These are phyloP conservation scores for Mirza zaza DNA, from an alignment of 2,113 vertebrate species.

Conservation along the genomic window DNA sequence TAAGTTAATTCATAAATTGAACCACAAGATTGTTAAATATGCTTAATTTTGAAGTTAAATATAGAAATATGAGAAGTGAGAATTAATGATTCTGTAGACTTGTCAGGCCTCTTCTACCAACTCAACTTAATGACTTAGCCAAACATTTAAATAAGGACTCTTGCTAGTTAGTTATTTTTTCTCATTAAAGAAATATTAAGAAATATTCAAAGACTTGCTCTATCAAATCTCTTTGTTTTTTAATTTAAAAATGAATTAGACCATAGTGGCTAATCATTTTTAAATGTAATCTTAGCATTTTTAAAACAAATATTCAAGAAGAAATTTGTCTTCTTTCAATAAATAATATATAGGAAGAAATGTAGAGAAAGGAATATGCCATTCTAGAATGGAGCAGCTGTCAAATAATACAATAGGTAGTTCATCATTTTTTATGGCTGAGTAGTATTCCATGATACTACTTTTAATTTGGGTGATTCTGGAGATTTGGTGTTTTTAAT, in stretches of 20 bases:
- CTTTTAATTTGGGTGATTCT: slow-evolving; percentile 8
- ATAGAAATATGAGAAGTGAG: slow-evolving; percentile 12
- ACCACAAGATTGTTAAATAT: neutral
- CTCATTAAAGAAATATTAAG: neutral
- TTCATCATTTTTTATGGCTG: too few species aligned
- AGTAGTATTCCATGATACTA: too few species aligned
- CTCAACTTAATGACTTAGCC: neutral
- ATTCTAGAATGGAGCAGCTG: neutral
- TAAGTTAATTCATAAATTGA: neutral
- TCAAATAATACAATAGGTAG: neutral
- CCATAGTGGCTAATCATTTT: neutral
- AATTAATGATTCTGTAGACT: neutral
- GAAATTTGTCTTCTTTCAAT: slow-evolving; percentile 11
- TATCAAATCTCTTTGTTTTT: neutral
- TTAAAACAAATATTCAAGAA: neutral
- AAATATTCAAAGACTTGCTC: neutral
- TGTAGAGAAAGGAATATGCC: neutral
- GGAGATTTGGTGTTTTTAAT: neutral
- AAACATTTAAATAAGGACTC: neutral
- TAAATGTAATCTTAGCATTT: neutral
- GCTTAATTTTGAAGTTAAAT: neutral
- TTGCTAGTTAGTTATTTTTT: neutral
- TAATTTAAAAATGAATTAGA: slow-evolving; percentile 1
- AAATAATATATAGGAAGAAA: neutral
- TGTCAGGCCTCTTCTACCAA: neutral